Evolutionary conservation across 2,797 vertebrate species (phyloP).

Genomic region (Ctenopoma kingsleyae): DNA sequence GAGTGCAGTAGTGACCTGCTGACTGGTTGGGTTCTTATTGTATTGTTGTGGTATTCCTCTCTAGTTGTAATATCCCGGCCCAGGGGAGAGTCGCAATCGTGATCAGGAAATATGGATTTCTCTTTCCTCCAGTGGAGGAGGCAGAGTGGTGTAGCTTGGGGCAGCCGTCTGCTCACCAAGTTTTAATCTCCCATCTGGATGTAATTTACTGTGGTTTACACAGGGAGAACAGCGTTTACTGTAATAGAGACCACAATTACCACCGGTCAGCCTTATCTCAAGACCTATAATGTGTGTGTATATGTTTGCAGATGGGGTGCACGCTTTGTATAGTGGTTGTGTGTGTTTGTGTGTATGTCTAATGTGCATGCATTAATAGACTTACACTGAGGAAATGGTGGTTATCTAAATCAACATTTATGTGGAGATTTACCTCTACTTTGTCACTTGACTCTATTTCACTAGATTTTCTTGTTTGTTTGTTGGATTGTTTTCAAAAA

Average conservation of each 20-base stretch:
- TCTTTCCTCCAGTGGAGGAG: slow-evolving; percentile 78
- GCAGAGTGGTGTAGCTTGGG: slow-evolving; percentile 76
- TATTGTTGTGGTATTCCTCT: slow-evolving; percentile 77
- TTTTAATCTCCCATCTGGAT: slow-evolving; percentile 90
- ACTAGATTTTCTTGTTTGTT: slow-evolving; percentile 8
- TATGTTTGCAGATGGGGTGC: slow-evolving; percentile 50
- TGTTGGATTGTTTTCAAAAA: neutral
- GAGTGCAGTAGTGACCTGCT: slow-evolving; percentile 49
- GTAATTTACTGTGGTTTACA: slow-evolving; percentile 89
- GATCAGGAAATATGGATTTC: slow-evolving; percentile 90
- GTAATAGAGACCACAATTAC: slow-evolving; percentile 90
- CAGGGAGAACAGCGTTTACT: slow-evolving; percentile 86
- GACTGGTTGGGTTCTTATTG: slow-evolving; percentile 50
- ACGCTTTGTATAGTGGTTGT: slow-evolving; percentile 50
- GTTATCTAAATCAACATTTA: slow-evolving; percentile 74
- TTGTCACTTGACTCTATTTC: slow-evolving; percentile 44
- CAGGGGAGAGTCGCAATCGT: slow-evolving; percentile 81
- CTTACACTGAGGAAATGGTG: slow-evolving; percentile 71
- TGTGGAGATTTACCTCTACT: slow-evolving; percentile 53
- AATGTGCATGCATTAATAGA: slow-evolving; percentile 72
- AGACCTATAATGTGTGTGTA: slow-evolving; percentile 74
- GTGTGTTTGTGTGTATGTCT: slow-evolving; percentile 53
- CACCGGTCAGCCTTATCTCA: slow-evolving; percentile 82
- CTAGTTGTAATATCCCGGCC: slow-evolving; percentile 78
- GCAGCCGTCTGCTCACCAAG: slow-evolving; percentile 79